Conservation (phyloP, 2,888 invertebrate species). For the Muscina levida region DNA sequence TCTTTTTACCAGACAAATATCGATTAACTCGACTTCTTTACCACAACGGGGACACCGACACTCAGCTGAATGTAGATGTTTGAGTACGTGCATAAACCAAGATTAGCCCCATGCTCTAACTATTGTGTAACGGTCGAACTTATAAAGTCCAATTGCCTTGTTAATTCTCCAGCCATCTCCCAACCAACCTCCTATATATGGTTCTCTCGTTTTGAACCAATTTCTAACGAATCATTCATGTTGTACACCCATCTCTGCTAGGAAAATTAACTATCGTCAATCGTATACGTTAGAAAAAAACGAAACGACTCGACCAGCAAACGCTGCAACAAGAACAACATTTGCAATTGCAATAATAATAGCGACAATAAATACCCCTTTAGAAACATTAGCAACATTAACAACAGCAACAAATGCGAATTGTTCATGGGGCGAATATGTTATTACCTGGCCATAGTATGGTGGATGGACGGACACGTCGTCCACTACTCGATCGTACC, state of each 20-base stretch:
- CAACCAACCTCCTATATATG: conserved; percentile 13
- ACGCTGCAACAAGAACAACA: no score
- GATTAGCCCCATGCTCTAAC: no score
- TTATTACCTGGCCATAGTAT: not conserved
- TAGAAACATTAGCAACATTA: conserved; percentile 58
- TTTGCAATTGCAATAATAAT: conserved; percentile 27
- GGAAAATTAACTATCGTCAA: conserved; percentile 31
- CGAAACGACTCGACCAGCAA: conserved; percentile 18
- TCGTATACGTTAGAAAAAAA: conserved; percentile 26
- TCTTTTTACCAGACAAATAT: no score
- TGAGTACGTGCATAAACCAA: no score
- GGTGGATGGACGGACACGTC: not conserved
- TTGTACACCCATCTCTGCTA: not conserved
- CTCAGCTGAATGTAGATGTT: no score
- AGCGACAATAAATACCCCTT: conserved; percentile 54
- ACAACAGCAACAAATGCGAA: conserved; percentile 48
- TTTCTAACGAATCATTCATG: not conserved
- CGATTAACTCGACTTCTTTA: no score
- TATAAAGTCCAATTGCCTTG: no score
- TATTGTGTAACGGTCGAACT: no score
- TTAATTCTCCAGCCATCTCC: no score
- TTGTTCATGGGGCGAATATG: conserved; percentile 32
- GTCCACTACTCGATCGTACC: conserved; percentile 32
- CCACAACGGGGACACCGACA: no score
- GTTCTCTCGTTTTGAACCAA: not conserved